Percentiles rank a stretch among this genome's conserved stretches.
phyloP scores from a whole-genome alignment of 2,888 invertebrate species.

The Hirtodrosophila cameraria region DNA sequence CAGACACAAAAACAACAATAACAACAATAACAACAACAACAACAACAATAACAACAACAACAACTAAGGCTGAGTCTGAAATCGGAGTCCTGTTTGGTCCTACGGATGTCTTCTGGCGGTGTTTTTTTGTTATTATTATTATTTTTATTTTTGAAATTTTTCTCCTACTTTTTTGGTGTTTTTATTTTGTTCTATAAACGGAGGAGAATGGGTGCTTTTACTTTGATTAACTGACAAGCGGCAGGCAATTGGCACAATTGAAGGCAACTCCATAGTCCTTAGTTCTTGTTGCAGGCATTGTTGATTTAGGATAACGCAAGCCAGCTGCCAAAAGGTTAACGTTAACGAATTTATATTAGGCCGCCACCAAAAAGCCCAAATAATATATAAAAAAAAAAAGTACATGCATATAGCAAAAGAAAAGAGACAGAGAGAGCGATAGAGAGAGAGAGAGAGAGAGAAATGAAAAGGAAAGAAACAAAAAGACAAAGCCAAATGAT shows the following conservation, averaged over 20 bases:
- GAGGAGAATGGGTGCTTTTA: constrained; percentile 56
- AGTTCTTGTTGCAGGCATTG: constrained; percentile 58
- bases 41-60: constrained; percentile 5
- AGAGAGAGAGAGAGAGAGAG: background rate
- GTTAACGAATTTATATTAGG: constrained; percentile 70
- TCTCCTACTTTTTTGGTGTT: constrained; percentile 19
- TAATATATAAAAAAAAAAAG: constrained; percentile 25
- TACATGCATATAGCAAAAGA: constrained; percentile 1
- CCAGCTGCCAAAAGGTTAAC: constrained; percentile 73
- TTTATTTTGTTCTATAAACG: constrained; percentile 31
- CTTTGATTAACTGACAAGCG: constrained; percentile 78
- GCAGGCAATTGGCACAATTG: constrained; percentile 77
- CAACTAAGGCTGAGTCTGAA: constrained; percentile 7
- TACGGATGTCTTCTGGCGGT: constrained; percentile 60
- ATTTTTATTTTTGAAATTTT: constrained; percentile 35
- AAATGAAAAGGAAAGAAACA: background rate
- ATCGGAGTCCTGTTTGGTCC: constrained; percentile 36
- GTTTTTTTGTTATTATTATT: constrained; percentile 56
- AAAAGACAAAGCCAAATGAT: constrained; percentile 43
- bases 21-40: constrained; percentile 5
- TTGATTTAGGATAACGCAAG: constrained; percentile 75
- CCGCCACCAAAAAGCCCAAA: constrained; percentile 36
- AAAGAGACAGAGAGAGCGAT: background rate
- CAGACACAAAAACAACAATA: constrained; percentile 37
- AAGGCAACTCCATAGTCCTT: constrained; percentile 41